Percentiles rank a stretch among this genome's conserved stretches.
Conservation (phyloP, 2,113 vertebrate species). For the Benitochromis conjunctus region DNA sequence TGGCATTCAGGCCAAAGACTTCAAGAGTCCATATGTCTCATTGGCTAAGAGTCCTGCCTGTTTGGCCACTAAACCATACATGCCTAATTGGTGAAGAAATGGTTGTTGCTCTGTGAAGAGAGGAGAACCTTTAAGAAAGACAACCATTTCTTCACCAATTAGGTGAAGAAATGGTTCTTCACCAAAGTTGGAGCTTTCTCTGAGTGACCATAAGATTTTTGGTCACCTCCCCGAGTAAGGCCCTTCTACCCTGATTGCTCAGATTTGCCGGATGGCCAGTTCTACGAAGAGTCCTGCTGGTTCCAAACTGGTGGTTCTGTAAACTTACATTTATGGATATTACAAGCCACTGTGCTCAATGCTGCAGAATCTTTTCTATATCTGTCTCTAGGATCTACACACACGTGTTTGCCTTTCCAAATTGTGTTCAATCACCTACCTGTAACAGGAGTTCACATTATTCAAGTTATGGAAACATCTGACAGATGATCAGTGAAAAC, state of each 20-base stretch:
- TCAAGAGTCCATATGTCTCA: neutral
- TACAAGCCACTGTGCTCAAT: neutral
- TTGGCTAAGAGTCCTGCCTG: neutral
- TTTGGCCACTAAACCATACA: neutral
- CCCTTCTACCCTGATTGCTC: neutral
- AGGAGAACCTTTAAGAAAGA: neutral
- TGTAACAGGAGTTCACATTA: neutral
- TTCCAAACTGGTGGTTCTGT: neutral
- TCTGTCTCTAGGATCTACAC: neutral
- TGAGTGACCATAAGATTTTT: neutral
- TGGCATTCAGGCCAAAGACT: neutral
- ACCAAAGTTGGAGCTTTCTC: neutral
- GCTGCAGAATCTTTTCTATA: neutral
- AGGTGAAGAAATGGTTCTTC: too few relatives aligned
- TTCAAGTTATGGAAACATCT: neutral
- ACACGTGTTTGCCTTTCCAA: neutral
- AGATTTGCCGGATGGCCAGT: neutral
- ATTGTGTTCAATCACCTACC: neutral
- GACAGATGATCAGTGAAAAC: neutral
- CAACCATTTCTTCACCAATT: neutral
- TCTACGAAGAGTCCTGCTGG: neutral
- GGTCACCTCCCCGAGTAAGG: neutral
- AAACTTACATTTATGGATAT: rapidly evolving
- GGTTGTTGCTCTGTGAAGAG: neutral
- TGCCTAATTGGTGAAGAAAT: neutral